Evolutionary conservation across 2,113 vertebrate species (phyloP), one percentile per base, ranked within the genome.

Genomic region (Petromus typicus): DNA sequence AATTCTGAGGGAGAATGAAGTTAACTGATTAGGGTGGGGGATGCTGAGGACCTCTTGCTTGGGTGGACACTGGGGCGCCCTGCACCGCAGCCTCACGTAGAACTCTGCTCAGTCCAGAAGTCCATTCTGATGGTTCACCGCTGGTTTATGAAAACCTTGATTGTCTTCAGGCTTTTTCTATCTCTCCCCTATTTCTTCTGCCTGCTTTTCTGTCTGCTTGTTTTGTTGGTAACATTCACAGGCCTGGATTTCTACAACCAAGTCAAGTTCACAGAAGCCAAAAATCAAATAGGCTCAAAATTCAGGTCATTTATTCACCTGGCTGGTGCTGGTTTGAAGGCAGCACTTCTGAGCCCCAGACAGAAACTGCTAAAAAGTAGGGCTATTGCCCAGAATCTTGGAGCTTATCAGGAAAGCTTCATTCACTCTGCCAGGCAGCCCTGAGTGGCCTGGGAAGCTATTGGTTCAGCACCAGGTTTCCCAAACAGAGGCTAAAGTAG

Each of bases 221-320:
- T 86, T 89, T 79, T 91, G 16, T 66, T 66, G 22, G 54, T 34
- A 54, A 57, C n/a, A 66, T 12, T 84, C 94, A 87, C n/a, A 87
- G 37, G 66, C 34, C 45, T 93, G 32, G 48, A 82, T 90, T 90
- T 91, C 80, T 89, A 67, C 16, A 76, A 48, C 57, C 66, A n/a
- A 4, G 12, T 67, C 66, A 54, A 85, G 54, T 80, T 85, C 37
- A 43, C 27, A 73, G 69, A 83, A 96, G 48, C 32, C 67, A 64
- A 32, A 14, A 67, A 27, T 27, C 14, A 37, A 34, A 30, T 6
- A 82, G 45, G 16, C 25, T 85, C n/a, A 66, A 69, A 86, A 90
- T 14, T 30, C 11, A 1, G 7, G 71, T 85, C 7, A 54, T 64
- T 73, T 30, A 48, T 34, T 51, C 30, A 63, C 13, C 95, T 40